phyloP scores from a whole-genome alignment of 1,140 invertebrate genomes.

The Sycobia sp. region DNA sequence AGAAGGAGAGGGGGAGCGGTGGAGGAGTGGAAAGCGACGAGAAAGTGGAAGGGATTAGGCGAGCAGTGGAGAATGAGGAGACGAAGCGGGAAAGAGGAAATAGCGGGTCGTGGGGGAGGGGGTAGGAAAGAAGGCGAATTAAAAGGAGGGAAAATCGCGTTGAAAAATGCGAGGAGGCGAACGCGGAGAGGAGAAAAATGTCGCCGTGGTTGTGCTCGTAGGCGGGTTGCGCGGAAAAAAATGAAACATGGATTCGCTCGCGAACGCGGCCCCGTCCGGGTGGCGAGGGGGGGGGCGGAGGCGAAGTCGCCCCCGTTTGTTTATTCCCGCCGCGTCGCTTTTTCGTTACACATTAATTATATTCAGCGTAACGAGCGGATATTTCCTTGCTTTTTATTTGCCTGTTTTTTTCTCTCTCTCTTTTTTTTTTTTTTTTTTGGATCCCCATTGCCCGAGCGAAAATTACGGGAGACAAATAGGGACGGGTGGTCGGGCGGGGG shows the following conservation, averaged over 20 bases:
- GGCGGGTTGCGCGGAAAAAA: not conserved
- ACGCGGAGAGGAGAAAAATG: slow-evolving; percentile 3
- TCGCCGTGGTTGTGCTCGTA: too few species aligned
- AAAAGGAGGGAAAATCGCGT: slow-evolving; percentile 31
- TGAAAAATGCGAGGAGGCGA: slow-evolving; percentile 28
- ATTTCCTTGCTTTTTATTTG: too few species aligned
- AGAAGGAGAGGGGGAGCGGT: not conserved
- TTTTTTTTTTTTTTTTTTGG: too few species aligned
- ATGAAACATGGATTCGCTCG: slow-evolving; percentile 24
- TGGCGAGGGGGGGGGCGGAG: not conserved
- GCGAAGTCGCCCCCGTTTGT: not conserved
- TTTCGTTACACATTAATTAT: slow-evolving; percentile 14
- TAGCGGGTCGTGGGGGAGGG: too few species aligned
- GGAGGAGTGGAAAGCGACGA: slow-evolving; percentile 1
- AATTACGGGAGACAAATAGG: too few species aligned
- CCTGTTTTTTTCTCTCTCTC: too few species aligned
- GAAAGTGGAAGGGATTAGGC: slow-evolving; percentile 24
- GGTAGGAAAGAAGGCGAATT: too few species aligned
- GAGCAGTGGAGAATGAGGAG: slow-evolving; percentile 1
- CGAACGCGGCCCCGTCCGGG: not conserved
- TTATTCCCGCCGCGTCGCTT: not conserved
- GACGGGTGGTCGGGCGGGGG: too few species aligned
- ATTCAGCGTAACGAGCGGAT: too few species aligned
- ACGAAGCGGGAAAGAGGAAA: not conserved
- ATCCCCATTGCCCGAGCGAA: too few species aligned